Conservation (phyloP, 2,888 invertebrate species). For the Pinctada fucata region DNA sequence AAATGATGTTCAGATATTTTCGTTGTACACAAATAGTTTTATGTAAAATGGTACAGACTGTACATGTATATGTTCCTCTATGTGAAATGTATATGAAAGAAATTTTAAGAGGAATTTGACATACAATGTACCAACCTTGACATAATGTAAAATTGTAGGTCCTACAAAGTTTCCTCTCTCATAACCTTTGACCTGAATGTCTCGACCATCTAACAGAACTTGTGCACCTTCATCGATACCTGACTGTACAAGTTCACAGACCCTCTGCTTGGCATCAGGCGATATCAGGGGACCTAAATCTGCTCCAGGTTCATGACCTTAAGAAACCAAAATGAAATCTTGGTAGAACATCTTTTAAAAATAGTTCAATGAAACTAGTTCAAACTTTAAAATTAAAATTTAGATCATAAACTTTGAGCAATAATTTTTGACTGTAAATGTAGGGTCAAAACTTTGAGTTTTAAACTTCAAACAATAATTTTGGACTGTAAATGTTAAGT, state of each 20-base stretch:
- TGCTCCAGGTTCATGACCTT: constrained; percentile 78
- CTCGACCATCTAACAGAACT: constrained; percentile 91
- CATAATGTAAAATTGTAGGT: constrained; percentile 93
- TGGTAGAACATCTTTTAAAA: too few relatives aligned
- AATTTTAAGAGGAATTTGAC: too few relatives aligned
- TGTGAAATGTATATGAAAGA: too few relatives aligned
- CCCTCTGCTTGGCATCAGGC: constrained; percentile 89
- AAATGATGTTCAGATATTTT: too few relatives aligned
- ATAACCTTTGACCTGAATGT: constrained; percentile 88
- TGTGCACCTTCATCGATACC: constrained; percentile 92
- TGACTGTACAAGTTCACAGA: constrained; percentile 88
- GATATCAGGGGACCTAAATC: constrained; percentile 93
- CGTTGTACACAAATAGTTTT: too few relatives aligned
- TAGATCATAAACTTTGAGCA: not conserved
- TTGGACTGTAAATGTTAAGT: too few relatives aligned
- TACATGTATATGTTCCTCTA: too few relatives aligned
- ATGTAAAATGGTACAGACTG: too few relatives aligned
- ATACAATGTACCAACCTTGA: constrained; percentile 80
- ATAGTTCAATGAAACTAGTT: not conserved
- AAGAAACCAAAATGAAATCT: too few relatives aligned
- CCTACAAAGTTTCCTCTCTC: constrained; percentile 99
- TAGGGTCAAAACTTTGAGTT: not conserved
- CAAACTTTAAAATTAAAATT: not conserved
- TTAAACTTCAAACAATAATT: too few relatives aligned
- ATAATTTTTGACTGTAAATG: too few relatives aligned